Evolutionary conservation across 2,888 invertebrate species (phyloP), one percentile per base, ranked within the genome.

Genomic region (Catocala nupta): DNA sequence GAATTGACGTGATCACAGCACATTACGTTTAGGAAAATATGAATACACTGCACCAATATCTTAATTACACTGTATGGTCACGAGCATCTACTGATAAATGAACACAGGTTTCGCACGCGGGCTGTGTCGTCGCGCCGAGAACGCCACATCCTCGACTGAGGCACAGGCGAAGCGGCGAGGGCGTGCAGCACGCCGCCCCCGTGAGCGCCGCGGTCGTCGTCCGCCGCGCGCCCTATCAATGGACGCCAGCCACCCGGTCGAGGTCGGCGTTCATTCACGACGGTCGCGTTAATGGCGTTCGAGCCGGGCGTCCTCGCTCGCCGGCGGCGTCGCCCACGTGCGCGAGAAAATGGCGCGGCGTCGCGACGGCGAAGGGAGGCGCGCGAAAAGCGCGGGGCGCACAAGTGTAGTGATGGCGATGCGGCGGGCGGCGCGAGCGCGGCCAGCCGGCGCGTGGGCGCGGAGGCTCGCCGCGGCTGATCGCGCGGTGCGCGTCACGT

Each of bases 91-190:
- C 89, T 89, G 89, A 84, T 91, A 92, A 92, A 92, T 92, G 93
- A 93, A 93, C 93, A 93, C 93, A 90, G 86, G 85, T 88, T 92
- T 92, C 71, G 92, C 91, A 89, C 89, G 88, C 89, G 86, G 82
- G 80, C 81, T 79, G 87, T 86, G 91, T 90, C 90, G 91, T 89
- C 91, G 91, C 92, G 87, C 89, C 85, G 88, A 85, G 90, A 88
- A 88, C 92, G 91, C 91, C 89, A 91, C 92, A 91, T 92, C 90
- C 91, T 93, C 95, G 95, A 95, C 94, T 95, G 95, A 95, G 94
- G 94, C 92, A 92, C 91, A 92, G 90, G 92, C 90, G 88, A 81
- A 81, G 81, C 80, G 73, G 80, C 84, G 84, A 91, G 92, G 94
- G 94, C 92, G 90, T 90, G 88, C 87, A 84, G 83, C 84, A 83